Conservation (phyloP, 2,797 vertebrate species). For the Coracias cyanogaster region DNA sequence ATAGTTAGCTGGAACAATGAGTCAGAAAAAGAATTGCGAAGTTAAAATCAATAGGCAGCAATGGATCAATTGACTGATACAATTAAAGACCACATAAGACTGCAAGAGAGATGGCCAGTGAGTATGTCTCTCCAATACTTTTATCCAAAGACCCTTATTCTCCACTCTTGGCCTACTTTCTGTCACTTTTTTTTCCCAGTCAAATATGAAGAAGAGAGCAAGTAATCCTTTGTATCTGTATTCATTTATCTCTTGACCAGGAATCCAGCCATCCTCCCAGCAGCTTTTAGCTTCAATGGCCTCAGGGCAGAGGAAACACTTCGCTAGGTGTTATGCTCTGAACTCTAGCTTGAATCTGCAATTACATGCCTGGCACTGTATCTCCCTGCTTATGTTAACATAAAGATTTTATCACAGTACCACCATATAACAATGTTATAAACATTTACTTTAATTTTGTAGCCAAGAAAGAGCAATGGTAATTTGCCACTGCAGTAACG, state of each 20-base stretch:
- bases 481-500: conserved; percentile 30
- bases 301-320: not conserved
- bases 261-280: not conserved
- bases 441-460: conserved; percentile 16
- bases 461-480: not conserved
- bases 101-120: not conserved
- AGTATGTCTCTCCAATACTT: not conserved
- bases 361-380: not conserved
- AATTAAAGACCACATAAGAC: not conserved
- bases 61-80: not conserved
- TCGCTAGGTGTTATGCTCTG: not conserved
- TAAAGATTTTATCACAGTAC: not conserved
- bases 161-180: not conserved
- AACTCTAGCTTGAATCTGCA: not conserved
- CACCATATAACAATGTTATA: not conserved
- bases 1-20: not conserved
- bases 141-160: not conserved
- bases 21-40: not conserved
- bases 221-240: not conserved
- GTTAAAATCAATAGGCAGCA: not conserved
- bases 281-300: not conserved
- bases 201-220: not conserved
- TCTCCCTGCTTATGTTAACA: not conserved
- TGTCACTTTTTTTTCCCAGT: not conserved
- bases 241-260: not conserved